These are phyloP conservation scores for Formicarius rufipectus DNA, from an alignment of 2,113 vertebrate species.

Conservation along the genomic window DNA sequence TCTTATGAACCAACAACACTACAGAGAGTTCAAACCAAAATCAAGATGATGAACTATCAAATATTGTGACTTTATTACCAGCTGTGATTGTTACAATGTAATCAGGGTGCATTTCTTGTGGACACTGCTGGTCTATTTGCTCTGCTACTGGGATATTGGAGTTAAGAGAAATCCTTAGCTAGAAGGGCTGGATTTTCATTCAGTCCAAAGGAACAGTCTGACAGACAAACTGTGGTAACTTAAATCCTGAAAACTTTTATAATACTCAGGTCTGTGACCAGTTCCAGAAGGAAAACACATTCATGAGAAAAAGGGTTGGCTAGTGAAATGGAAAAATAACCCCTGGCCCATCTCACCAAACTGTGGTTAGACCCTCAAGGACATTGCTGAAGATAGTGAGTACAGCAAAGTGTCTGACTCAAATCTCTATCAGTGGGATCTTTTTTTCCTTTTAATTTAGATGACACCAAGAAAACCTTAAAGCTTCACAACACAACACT, in stretches of 20 bases:
- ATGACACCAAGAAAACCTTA: not conserved
- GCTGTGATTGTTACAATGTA: not conserved
- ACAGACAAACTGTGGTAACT: not conserved
- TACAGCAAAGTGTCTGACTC: not conserved
- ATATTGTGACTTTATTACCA: not conserved
- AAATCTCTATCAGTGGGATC: accelerated
- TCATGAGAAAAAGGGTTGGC: not conserved
- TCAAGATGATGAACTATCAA: not conserved
- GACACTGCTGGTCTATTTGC: not conserved
- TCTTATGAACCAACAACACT: not conserved
- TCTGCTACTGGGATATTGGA: not conserved
- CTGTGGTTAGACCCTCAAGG: not conserved
- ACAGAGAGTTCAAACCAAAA: not conserved
- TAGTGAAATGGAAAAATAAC: not conserved
- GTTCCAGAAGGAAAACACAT: not conserved
- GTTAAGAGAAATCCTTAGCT: not conserved
- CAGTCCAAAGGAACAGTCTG: not conserved
- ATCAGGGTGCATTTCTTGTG: not conserved
- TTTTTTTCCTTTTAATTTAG: not conserved
- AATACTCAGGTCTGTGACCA: not conserved
- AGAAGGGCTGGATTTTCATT: not conserved
- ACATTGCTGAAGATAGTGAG: too few species aligned
- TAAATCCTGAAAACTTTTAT: not conserved
- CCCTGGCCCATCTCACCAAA: not conserved
- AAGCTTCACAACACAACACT: not conserved